Conservation (phyloP, 2,797 vertebrate genomes). For the Chloroceryle inda region DNA sequence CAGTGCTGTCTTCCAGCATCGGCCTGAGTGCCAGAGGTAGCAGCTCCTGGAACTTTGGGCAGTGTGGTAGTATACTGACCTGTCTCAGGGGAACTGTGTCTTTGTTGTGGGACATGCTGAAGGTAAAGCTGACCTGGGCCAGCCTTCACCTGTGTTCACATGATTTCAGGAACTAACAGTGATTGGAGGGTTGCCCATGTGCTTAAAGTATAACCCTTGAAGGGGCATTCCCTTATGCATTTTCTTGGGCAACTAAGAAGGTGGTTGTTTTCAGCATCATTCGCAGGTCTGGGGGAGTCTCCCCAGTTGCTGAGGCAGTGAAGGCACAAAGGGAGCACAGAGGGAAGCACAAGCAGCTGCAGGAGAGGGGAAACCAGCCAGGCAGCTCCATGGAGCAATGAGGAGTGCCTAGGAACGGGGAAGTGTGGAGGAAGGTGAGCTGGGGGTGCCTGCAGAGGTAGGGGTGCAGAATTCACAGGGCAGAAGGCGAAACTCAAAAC, state of each 20-base stretch:
- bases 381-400: neutral
- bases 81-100: accelerated
- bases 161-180: neutral
- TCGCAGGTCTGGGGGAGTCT: accelerated
- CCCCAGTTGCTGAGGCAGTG: accelerated
- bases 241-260: neutral
- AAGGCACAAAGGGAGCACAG: neutral
- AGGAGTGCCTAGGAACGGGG: neutral
- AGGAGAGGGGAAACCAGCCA: neutral
- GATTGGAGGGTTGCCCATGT: neutral
- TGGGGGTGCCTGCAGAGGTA: neutral
- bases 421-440: accelerated
- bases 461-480: neutral
- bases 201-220: too few relatives aligned
- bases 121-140: neutral
- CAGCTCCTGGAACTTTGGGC: neutral
- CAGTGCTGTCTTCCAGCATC: neutral
- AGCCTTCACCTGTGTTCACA: accelerated
- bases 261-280: neutral
- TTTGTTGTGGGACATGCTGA: neutral
- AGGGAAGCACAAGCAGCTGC: neutral
- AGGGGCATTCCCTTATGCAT: neutral
- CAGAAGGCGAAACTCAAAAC: neutral
- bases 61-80: accelerated
- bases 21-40: neutral